Percentiles rank a stretch among this genome's conserved stretches.
Conservation (phyloP, 2,888 invertebrate species). For the Ornithoptera alexandrae region DNA sequence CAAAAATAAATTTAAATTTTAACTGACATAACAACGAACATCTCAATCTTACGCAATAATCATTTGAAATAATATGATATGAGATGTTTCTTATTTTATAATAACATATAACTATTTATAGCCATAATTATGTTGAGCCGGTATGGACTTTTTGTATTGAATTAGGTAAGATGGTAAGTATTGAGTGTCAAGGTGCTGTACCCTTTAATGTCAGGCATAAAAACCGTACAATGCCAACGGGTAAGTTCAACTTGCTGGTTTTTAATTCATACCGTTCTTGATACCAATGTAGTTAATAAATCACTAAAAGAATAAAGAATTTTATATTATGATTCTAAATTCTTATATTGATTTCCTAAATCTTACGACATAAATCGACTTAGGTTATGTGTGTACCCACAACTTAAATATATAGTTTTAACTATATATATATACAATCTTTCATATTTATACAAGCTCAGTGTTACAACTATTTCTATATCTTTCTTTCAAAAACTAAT, state of each 20-base stretch:
- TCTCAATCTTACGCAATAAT: too few relatives aligned
- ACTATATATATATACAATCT: too few relatives aligned
- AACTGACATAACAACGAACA: too few relatives aligned
- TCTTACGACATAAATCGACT: too few relatives aligned
- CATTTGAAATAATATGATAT: background rate
- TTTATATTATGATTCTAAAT: background rate
- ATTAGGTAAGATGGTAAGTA: conserved; percentile 25
- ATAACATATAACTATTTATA: background rate
- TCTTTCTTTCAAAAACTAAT: too few relatives aligned
- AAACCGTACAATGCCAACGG: conserved; percentile 26
- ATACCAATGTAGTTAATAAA: conserved; percentile 7
- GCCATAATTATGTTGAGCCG: background rate
- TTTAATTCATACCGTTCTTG: conserved; percentile 24
- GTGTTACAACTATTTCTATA: too few relatives aligned
- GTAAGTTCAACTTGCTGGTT: conserved; percentile 19
- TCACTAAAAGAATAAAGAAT: background rate
- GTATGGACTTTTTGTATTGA: conserved; percentile 12
- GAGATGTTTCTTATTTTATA: background rate
- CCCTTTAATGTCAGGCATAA: conserved; percentile 24
- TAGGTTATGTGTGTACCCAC: too few relatives aligned
- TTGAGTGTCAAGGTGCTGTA: conserved; percentile 20
- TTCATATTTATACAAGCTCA: too few relatives aligned
- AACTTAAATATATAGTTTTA: too few relatives aligned
- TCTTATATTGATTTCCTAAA: too few relatives aligned
- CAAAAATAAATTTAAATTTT: too few relatives aligned